phyloP scores from a whole-genome alignment of 2,797 vertebrate species.

The Coregonus suidteri region DNA sequence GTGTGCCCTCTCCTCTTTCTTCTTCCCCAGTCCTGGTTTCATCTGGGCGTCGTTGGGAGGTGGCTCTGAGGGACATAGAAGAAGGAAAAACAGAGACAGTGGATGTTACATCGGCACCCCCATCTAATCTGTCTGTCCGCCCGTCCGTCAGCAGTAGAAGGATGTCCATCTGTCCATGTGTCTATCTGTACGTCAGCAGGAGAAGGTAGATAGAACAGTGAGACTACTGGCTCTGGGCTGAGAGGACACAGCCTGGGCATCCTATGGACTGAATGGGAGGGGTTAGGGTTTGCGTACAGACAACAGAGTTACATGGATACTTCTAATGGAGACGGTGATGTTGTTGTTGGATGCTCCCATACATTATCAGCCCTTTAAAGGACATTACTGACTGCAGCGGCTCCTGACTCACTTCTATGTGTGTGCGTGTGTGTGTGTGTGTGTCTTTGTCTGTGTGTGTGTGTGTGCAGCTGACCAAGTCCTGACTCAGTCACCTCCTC shows the following conservation, averaged over 20 bases:
- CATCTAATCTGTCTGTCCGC: too few relatives aligned
- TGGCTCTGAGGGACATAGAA: conserved; percentile 39
- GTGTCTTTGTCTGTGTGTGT: conserved; percentile 8
- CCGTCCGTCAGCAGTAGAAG: background rate
- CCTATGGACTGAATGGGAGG: conserved; percentile 4
- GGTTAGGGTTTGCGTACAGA: conserved; percentile 34
- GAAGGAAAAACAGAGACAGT: conserved; percentile 7
- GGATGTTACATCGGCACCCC: background rate
- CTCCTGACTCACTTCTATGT: background rate
- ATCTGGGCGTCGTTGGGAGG: conserved; percentile 33
- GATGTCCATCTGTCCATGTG: background rate
- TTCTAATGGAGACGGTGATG: background rate
- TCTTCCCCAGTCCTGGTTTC: conserved; percentile 35
- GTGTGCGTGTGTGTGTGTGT: conserved; percentile 4
- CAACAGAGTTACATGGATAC: conserved; percentile 33
- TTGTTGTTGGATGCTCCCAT: background rate
- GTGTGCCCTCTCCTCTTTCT: conserved; percentile 40
- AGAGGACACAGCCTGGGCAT: conserved; percentile 18
- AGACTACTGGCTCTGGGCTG: background rate
- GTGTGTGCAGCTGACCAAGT: background rate
- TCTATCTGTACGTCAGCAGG: background rate
- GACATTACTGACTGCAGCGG: background rate
- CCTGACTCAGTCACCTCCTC: background rate
- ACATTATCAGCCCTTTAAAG: background rate
- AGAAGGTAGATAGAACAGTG: background rate